phyloP scores from a whole-genome alignment of 2,797 vertebrate genomes.

The Sorex maritimensis region DNA sequence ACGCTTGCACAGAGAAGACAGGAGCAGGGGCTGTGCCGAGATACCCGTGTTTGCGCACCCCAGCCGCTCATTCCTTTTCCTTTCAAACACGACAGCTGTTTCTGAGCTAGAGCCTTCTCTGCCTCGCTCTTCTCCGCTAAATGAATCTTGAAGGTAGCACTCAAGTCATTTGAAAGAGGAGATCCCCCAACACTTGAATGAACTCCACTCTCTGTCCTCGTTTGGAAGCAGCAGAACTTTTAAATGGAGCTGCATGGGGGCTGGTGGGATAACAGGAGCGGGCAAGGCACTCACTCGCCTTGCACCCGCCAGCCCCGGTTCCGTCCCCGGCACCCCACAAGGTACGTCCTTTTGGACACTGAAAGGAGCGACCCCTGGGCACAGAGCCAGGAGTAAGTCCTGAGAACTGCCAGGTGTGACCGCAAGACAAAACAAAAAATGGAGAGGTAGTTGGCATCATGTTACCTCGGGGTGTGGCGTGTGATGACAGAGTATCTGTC shows the following conservation, averaged over 20 bases:
- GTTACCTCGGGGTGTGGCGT: neutral
- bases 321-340: too few relatives aligned
- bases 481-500: neutral
- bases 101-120: neutral
- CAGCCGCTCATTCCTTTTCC: neutral
- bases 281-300: too few relatives aligned
- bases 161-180: neutral
- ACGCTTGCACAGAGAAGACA: neutral
- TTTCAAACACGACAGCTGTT: conserved; percentile 14
- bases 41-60: neutral
- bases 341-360: neutral
- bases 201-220: neutral
- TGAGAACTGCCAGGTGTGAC: too few relatives aligned
- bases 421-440: neutral
- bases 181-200: too few relatives aligned
- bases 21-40: neutral
- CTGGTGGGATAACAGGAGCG: too few relatives aligned
- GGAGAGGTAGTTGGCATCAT: neutral
- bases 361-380: too few relatives aligned
- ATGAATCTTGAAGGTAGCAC: neutral
- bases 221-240: neutral
- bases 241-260: neutral
- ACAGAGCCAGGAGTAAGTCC: too few relatives aligned
- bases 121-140: conserved; percentile 28
- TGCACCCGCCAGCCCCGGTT: too few relatives aligned